Conservation (phyloP, 2,888 invertebrate species). For the Pandemis heparana region DNA sequence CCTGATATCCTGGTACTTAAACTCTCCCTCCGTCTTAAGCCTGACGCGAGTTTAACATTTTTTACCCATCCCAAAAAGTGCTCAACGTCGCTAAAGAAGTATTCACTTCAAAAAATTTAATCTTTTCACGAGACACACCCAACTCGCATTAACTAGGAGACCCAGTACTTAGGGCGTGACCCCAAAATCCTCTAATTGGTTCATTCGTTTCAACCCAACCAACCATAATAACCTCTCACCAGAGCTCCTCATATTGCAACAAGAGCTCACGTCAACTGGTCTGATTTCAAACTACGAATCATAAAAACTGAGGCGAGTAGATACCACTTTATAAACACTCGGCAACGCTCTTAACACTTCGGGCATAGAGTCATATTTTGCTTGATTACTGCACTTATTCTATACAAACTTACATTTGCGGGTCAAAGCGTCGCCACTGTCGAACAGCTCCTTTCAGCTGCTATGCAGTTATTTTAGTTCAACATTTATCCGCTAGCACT, state of each 20-base stretch:
- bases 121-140: neutral
- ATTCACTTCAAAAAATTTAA: no score
- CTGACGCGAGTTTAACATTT: no score
- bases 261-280: constrained; percentile 13
- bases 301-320: neutral
- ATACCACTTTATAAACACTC: neutral
- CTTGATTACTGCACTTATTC: neutral
- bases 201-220: constrained; percentile 20
- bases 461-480: constrained; percentile 7
- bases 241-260: neutral
- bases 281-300: constrained; percentile 4
- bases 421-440: neutral
- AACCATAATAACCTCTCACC: neutral
- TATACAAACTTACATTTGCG: neutral
- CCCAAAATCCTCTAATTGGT: constrained; percentile 22
- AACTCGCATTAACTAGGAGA: neutral
- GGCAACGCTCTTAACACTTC: neutral
- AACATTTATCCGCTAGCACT: neutral
- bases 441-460: neutral
- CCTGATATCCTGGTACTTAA: no score
- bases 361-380: neutral
- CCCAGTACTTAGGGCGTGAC: neutral
- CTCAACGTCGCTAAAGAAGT: no score
- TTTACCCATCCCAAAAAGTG: no score
- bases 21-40: no score